Base-by-base conservation (phyloP, 2,888 invertebrate genomes). In the Lasioglossum lativentre region DNA sequence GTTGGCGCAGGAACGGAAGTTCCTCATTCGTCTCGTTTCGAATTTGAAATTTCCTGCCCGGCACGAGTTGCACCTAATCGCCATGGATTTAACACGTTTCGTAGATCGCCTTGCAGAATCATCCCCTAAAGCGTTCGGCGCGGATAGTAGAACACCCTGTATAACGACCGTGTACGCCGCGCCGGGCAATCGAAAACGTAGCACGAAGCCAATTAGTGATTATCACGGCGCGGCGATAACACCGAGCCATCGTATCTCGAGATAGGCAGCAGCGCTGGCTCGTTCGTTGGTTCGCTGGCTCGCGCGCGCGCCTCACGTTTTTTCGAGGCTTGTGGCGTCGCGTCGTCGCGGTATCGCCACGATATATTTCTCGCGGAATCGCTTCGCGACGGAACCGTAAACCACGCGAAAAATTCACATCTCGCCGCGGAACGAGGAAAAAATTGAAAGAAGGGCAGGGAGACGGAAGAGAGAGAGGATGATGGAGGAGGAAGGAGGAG, bases 341-440 rank as follows among this genome's bases (percentile, higher is more conserved):
- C 34, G 45, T 71, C 68, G 23, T 1, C 72, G 56, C 68, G 80
- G 56, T 86, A 79, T 83, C 82, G 80, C 78, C 70, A 73, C 75
- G 34, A 66, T 42, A 59, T 84, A 56, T 82, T 79, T 52, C 77
- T 63, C 47, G 45, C 74, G 68, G 14, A 38, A 80, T 77, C 75
- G 70, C 45, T 80, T 59, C 66, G 47, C 14, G 40, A 16, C 30
- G 16, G 4, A 19, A 63, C 59, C 71, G 75, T 68, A 45, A 34
- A 68, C 40, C 38, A 12, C 68, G 75, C 40, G 82, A 81, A 85
- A 89, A 83, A 83, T 87, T 47, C 72, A 16, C 34, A 80, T 83
- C 45, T 5, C 23, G 40, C 30, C n/a, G 75, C n/a, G 74, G 47
- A 66, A 63, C 70, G 30, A 71, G 12, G 27, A 12, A 66, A 23